phyloP scores from a whole-genome alignment of 2,113 vertebrate genomes.

The Oxyruncus cristatus region DNA sequence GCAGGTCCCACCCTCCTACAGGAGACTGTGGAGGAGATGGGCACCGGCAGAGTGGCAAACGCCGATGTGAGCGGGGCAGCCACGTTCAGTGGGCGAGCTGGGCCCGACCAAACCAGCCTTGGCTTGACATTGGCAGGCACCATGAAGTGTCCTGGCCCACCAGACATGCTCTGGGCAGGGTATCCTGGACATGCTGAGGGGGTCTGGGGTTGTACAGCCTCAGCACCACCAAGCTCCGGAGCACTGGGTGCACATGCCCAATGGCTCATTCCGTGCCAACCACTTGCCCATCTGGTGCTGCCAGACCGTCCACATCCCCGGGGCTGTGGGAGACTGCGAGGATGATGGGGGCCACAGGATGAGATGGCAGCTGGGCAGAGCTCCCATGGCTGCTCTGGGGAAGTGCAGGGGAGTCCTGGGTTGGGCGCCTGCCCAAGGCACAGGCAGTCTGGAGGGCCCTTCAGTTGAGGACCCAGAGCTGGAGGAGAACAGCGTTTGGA shows the following conservation, averaged over 20 bases:
- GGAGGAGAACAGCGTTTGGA: neutral
- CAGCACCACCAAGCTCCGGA: accelerated
- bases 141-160: accelerated
- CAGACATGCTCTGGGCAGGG: accelerated
- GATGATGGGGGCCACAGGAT: accelerated
- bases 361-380: accelerated
- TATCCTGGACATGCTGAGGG: accelerated
- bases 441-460: neutral
- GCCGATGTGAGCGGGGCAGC: neutral
- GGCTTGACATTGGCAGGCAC: accelerated
- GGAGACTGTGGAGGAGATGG: neutral
- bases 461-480: neutral
- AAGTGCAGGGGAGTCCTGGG: accelerated
- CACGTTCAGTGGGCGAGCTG: neutral
- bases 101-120: neutral
- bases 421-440: accelerated
- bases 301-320: accelerated
- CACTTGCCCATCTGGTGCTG: neutral
- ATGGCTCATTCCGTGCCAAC: neutral
- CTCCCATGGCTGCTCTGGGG: accelerated
- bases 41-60: accelerated
- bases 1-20: neutral
- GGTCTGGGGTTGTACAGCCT: accelerated
- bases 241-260: accelerated
- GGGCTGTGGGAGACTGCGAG: neutral